Evolutionary conservation across 2,888 invertebrate species (phyloP).

Genomic region (Fragum sueziense): DNA sequence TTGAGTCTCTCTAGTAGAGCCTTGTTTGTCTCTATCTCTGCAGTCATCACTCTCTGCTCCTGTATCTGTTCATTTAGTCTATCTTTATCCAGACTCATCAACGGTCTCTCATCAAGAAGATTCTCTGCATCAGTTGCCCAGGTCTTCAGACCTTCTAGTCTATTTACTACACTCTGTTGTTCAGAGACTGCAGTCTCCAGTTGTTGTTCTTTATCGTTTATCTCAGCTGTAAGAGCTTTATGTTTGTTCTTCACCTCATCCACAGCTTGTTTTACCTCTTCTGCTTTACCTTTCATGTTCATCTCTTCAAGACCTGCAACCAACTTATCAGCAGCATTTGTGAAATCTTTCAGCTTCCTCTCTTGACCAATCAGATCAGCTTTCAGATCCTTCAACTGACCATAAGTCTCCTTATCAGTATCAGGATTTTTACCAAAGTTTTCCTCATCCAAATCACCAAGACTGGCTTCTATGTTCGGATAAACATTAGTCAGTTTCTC

Average conservation of each 20-base stretch:
- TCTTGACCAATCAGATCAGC: conserved; percentile 78
- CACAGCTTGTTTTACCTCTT: conserved; percentile 64
- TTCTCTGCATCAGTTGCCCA: conserved; percentile 75
- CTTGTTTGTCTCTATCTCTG: conserved; percentile 76
- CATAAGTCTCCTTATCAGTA: conserved; percentile 66
- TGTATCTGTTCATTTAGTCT: conserved; percentile 94
- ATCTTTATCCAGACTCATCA: conserved; percentile 92
- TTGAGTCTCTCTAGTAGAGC: conserved; percentile 73
- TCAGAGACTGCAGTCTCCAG: conserved; percentile 74
- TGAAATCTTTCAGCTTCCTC: conserved; percentile 74
- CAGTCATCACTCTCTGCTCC: conserved; percentile 88
- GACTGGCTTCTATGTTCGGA: conserved; percentile 71
- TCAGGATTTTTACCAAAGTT: conserved; percentile 69
- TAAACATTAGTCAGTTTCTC: conserved; percentile 71
- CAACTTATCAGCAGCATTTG: conserved; percentile 88
- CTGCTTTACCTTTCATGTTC: conserved; percentile 69
- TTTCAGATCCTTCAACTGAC: conserved; percentile 74
- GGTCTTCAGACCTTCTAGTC: conserved; percentile 73
- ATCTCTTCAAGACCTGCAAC: conserved; percentile 91
- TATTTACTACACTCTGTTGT: conserved; percentile 77
- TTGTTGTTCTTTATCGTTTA: conserved; percentile 73
- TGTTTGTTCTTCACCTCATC: conserved; percentile 68
- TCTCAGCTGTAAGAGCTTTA: conserved; percentile 70
- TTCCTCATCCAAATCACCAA: conserved; percentile 67
- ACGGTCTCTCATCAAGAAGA: conserved; percentile 80